Base-by-base conservation (phyloP, 2,797 vertebrate genomes). In the Vireo griseus region DNA sequence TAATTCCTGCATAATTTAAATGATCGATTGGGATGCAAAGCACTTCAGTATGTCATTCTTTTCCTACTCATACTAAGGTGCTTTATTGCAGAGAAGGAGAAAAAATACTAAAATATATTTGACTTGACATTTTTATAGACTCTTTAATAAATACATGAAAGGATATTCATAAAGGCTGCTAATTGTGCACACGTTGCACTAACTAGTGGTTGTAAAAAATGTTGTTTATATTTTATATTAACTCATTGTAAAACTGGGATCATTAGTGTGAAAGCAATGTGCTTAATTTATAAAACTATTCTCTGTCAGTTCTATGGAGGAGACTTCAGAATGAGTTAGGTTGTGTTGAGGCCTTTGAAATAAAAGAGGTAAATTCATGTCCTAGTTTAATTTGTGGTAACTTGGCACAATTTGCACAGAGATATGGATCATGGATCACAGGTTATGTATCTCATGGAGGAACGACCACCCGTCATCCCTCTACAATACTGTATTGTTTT, bases 1-100 rank as follows among this genome's bases (percentile, higher is more conserved):
- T 96, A 95, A 97, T 96, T 96, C 89, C 88, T 95, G 91, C 80
- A 88, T 95, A 96, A 97, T 96, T 93, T 96, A 97, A 96, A 51
- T 81, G 90, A 91, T 66, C 85, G 63, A 75, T 72, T 93, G 42
- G 50, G 61, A 71, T 59, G 66, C 19, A 92, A 89, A 96, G 59
- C 69, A 67, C 93, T 96, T 92, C 80, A 33, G 22, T 67, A 91
- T 77, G 77, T 96, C 93, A 71, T 93, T 96, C 86, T 77, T 65
- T 77, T 31, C 63, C 39, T 87, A 18, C 37, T 93, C 74, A 28
- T 76, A 74, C 45, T 95, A 93, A 96, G 85, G 82, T 75, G 33
- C 13, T 96, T 97, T 97, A 89, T 40, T 96, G 48, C 37, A 94
- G 75, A 58, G 62, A 86, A 68, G 25, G 22, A 58, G 31, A 18